Base-by-base conservation (phyloP, 2,797 vertebrate genomes). In the Protonibea diacanthus region DNA sequence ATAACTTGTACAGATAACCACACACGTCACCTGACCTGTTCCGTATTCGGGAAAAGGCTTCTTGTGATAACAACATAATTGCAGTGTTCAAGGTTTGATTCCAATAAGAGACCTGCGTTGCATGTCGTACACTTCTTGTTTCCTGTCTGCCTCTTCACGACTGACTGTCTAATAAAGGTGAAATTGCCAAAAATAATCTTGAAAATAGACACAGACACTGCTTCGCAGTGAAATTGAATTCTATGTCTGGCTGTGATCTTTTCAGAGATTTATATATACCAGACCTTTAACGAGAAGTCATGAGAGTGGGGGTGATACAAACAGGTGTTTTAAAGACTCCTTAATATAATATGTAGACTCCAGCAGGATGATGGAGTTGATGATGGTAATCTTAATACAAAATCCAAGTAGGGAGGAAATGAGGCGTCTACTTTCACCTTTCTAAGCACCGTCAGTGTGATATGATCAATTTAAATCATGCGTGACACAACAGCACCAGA, bases 401-500 rank as follows among this genome's bases (percentile, higher is more conserved):
- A 21, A 69, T 57, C 25, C 20, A n/a, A 21, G 21, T 7, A 69
- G 4, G 23, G 10, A 53, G 38, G 70, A 40, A 71, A 44, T 47
- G 7, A 55, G 20, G 18, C 20, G 3, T 42, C 8, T 11, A 40
- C 21, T 44, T 44, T 3, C 47, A 38, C 4, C 42, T 51, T 11
- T 3, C 9, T 38, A 9, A 52, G 38, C 25, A 27, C 55, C 15
- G 1, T 49, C 10, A 29, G 13, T 1, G 11, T 21, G 21, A 45
- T 5, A 29, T 12, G 40, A 58, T 51, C 0, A 18, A 20, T 40
- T 12, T n/a, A 1, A 17, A 67, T 14, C n/a, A n/a, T 3, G 17
- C 14, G 7, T 2, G 18, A 59, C 14, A 76, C 33, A 72, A 65
- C 18, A 78, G 25, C 29, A 86, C 33, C 20, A 2, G 75, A 56